phyloP scores from a whole-genome alignment of 1,140 invertebrate species.

The Pectinophora gossypiella region DNA sequence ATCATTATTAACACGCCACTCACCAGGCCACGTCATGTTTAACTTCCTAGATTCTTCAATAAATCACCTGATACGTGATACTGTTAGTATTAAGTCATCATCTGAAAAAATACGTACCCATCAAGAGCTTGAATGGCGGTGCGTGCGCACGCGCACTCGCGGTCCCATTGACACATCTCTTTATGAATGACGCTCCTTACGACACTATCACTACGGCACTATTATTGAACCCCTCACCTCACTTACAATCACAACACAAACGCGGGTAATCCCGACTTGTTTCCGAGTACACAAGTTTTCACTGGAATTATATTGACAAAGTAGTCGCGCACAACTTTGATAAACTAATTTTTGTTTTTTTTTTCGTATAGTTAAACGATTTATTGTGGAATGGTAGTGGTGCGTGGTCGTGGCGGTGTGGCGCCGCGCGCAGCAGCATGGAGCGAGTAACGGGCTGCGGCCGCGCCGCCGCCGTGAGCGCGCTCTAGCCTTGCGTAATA shows the following conservation, averaged over 20 bases:
- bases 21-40: no score
- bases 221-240: background rate
- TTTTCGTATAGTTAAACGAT: no score
- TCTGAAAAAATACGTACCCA: constrained; percentile 47
- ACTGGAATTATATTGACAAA: background rate
- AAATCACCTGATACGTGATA: no score
- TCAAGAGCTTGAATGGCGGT: constrained; percentile 34
- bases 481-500: constrained; percentile 56
- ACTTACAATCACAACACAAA: background rate
- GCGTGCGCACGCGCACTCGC: constrained; percentile 27
- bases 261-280: background rate
- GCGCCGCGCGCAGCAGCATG: constrained; percentile 21
- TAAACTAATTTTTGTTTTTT: background rate
- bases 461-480: constrained; percentile 22
- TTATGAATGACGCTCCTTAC: constrained; percentile 31
- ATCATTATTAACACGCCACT: no score
- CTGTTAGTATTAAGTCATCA: no score
- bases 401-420: background rate
- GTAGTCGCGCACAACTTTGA: background rate
- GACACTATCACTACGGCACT: background rate
- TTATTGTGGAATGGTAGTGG: background rate
- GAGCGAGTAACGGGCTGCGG: constrained; percentile 54
- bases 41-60: no score
- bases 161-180: constrained; percentile 58
- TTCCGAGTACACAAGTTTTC: background rate